These are phyloP conservation scores for Scaptomyza graminum DNA, from an alignment of 1,140 invertebrate genomes.

Conservation along the genomic window DNA sequence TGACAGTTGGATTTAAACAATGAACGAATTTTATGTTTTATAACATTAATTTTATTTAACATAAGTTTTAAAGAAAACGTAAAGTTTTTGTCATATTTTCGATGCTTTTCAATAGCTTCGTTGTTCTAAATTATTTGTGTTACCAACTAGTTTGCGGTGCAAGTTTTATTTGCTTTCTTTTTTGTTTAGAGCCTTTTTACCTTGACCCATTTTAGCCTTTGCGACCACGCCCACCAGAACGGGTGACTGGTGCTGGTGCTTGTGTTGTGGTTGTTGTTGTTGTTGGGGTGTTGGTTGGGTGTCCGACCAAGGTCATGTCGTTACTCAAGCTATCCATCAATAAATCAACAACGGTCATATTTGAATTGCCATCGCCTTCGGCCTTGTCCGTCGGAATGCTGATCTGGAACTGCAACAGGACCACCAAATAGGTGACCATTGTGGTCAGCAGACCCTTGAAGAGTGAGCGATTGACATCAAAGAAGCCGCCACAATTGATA, in stretches of 20 bases:
- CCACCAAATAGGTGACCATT: constrained; percentile 89
- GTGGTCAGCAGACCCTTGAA: constrained; percentile 89
- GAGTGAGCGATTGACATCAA: constrained; percentile 87
- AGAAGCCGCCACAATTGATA: constrained; percentile 88
- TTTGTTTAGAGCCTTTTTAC: constrained; percentile 16
- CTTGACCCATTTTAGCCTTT: constrained; percentile 47
- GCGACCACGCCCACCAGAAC: constrained; percentile 43
- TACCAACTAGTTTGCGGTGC: constrained; percentile 17
- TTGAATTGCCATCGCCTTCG: constrained; percentile 40
- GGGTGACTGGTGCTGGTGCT: constrained; percentile 11
- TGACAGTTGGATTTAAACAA: constrained; percentile 2
- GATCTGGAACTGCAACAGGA: constrained; percentile 89
- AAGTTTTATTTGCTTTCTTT: constrained; percentile 8
- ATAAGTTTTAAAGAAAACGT: too few relatives aligned
- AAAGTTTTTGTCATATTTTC: too few relatives aligned
- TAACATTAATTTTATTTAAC: neutral
- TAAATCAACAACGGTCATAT: constrained; percentile 62
- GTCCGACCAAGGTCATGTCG: constrained; percentile 60
- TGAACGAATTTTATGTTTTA: neutral
- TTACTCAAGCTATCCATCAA: constrained; percentile 65
- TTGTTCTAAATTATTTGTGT: constrained; percentile 13
- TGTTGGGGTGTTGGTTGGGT: constrained; percentile 27
- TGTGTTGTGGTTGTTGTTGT: constrained; percentile 22
- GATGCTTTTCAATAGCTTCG: too few relatives aligned
- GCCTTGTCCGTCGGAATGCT: constrained; percentile 86